Conservation (phyloP, 2,797 vertebrate genomes). For the Myotis planiceps region DNA sequence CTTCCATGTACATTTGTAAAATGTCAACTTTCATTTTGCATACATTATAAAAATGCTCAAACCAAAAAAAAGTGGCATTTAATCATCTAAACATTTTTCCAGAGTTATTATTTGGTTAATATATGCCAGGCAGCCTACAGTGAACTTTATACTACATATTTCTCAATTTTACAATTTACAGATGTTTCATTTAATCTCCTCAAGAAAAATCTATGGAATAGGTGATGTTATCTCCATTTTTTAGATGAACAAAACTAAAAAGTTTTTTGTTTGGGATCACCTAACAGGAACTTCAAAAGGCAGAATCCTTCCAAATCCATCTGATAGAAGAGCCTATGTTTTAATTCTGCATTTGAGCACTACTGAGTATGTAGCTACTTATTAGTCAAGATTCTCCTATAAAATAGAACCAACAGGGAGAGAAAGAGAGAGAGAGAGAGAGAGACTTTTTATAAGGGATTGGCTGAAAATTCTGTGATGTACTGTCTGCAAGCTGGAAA, state of each 20-base stretch:
- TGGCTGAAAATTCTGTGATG: background rate
- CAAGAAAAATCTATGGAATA: background rate
- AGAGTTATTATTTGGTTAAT: background rate
- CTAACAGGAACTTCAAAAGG: background rate
- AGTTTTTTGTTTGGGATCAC: background rate
- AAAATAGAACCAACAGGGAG: background rate
- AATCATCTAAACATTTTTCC: background rate
- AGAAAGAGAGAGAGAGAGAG: background rate
- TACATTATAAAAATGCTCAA: background rate
- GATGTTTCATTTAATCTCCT: background rate
- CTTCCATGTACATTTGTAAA: background rate
- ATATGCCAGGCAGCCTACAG: background rate
- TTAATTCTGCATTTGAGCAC: background rate
- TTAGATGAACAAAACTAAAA: background rate
- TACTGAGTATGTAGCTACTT: background rate
- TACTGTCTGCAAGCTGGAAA: background rate
- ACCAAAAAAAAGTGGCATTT: background rate
- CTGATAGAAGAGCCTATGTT: background rate
- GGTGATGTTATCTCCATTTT: background rate
- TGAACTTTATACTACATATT: background rate
- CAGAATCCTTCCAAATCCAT: background rate
- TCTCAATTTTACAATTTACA: background rate
- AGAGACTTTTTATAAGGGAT: background rate
- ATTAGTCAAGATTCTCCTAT: background rate
- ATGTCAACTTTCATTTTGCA: background rate